Conservation (phyloP, 2,797 vertebrate genomes). For the Acomys russatus region DNA sequence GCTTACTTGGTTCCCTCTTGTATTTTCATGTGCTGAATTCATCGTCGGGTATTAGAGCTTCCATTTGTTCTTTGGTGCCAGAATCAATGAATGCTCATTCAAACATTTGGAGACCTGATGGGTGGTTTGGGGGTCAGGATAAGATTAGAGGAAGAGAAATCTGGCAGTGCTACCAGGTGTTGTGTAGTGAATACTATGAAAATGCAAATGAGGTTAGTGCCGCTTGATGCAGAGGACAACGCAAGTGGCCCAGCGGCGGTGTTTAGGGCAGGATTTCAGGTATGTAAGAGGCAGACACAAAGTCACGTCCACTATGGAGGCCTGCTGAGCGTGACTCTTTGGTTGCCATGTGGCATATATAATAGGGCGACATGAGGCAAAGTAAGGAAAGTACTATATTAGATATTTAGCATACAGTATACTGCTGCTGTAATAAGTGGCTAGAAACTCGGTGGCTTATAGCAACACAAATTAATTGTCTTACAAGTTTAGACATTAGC, state of each 20-base stretch:
- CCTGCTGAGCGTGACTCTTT: not conserved
- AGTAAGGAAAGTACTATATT: not conserved
- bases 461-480: not conserved
- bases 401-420: not conserved
- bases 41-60: not conserved
- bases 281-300: not conserved
- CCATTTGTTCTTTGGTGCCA: not conserved
- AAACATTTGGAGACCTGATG: not conserved
- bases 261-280: not conserved
- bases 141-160: not conserved
- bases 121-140: not conserved
- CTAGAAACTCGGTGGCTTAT: slow-evolving; percentile 31
- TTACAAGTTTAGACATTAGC: slow-evolving; percentile 17
- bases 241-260: not conserved
- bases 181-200: not conserved
- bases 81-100: not conserved
- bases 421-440: slow-evolving; percentile 11
- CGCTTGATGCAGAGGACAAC: slow-evolving; percentile 22
- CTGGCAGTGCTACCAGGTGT: not conserved
- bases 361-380: not conserved
- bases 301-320: not conserved
- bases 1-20: not conserved
- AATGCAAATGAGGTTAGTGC: not conserved
- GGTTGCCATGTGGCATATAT: slow-evolving; percentile 14
- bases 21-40: not conserved